Evolutionary conservation across 2,888 invertebrate genomes (phyloP), one percentile per base, ranked within the genome.

Genomic region (Cryptus viduatorius): DNA sequence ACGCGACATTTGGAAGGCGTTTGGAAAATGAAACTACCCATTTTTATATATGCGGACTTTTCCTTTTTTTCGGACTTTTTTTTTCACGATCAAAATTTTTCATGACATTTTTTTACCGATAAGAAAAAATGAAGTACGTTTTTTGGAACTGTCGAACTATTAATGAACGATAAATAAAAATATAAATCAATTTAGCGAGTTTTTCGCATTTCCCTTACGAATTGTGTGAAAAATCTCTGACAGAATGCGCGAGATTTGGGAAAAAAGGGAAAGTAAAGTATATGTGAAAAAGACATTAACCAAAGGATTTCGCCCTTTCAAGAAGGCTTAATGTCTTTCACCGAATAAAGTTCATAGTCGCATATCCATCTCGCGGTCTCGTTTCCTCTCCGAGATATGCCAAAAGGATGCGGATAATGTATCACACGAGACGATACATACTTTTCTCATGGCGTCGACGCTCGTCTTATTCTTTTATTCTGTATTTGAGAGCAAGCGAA

Each of bases 401-500:
- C 59, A 64, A 67, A 80, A 53, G 64, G 31, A 56, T 48, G 59
- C 61, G 64, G 48, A 81, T 81, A 78, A 84, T 81, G 69, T 81
- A 81, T 84, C 84, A 73, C 61, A 16, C 64, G n/a, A 50, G 64
- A 73, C 73, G 81, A 81, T 81, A 78, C 73, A 31, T 71, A 42
- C 77, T 24, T n/a, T 19, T 29, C 42, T 64, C 79, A 19, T 48
- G 56, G 42, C 42, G 24, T 42, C 42, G 65, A 65, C 65, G 37
- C 16, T 65, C 71, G 56, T 64, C 56, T 69, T 4, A 8, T 37
- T n/a, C 19, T n/a, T 79, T 48, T 69, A 42, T 31, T 29, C 46
- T 37, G 56, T 73, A 50, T 37, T 56, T 16, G 64, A 65, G 59
- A 80, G 72, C 69, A 44, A 37, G 48, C 48, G 50, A 7, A 76